A percentile compares a stretch with the other conserved stretches of the same genome.
Conservation (phyloP, 2,797 vertebrate genomes). For the Perodicticus potto region DNA sequence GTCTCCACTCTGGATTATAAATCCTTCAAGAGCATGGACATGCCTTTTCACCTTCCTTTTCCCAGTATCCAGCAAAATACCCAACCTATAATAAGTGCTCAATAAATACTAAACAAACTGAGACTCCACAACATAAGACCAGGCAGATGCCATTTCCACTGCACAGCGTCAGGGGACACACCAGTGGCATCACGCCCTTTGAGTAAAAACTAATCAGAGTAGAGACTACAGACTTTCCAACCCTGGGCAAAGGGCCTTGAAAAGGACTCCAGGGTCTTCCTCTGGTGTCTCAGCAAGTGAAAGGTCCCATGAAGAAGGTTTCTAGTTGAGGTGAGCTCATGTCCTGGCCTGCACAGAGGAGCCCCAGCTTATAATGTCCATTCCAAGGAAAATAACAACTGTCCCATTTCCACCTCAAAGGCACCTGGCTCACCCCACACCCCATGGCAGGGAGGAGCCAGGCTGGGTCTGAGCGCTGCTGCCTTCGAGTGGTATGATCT, state of each 20-base stretch:
- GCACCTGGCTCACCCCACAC: neutral
- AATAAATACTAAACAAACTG: neutral
- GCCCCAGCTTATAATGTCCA: neutral
- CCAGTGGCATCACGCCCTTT: neutral
- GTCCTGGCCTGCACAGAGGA: neutral
- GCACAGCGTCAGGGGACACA: neutral
- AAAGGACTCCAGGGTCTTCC: neutral
- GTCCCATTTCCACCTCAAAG: neutral
- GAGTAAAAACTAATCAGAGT: neutral
- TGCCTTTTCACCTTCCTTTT: neutral
- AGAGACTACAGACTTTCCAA: neutral
- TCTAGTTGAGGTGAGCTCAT: neutral
- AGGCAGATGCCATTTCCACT: too few relatives aligned
- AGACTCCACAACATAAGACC: neutral
- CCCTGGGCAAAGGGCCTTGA: neutral
- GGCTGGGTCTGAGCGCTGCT: neutral
- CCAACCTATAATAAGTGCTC: neutral
- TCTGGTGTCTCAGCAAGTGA: neutral
- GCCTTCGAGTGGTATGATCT: neutral
- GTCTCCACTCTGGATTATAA: neutral
- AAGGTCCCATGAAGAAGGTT: neutral
- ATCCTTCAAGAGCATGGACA: neutral
- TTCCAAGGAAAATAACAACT: neutral
- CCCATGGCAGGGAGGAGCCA: neutral
- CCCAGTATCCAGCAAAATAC: neutral